Base-by-base conservation (phyloP, 2,113 vertebrate species). In the Amazona vittata region DNA sequence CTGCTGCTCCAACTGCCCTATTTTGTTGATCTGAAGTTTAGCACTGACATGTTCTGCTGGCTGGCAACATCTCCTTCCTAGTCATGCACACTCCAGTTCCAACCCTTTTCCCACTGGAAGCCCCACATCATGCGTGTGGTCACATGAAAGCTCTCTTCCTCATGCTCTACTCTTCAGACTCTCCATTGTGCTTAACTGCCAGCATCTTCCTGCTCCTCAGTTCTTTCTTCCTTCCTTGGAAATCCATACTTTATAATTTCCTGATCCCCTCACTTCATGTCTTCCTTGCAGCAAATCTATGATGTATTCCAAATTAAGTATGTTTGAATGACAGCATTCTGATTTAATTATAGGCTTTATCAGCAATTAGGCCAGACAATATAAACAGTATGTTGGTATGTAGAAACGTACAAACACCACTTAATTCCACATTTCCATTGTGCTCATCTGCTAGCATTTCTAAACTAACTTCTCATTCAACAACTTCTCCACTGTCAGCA, bases 281-380 rank as follows among this genome's bases (percentile, higher is more conserved):
- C 24, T 43, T 68, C 14, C 11, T 47, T 59, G 33, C 57, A 10
- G 9, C 33, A 94, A 95, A 95, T 95, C 90, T 83, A 83, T 53
- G 82, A 96, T 93, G 59, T 93, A 94, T 96, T 97, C 95, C 85
- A 95, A 97, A 95, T 96, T 92, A 92, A 88, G 90, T 67, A 83
- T 18, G 20, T 97, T 96, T 97, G 92, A 97, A 81, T 94, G 94
- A 26, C 92, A 94, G 90, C 80, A 81, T 96, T 95, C 89, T 94
- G 93, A 79, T 84, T 88, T 87, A 80, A 96, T 97, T 96, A 94
- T 10, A 60, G 68, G 86, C 71, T 86, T 93, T 74, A 69, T 91
- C 80, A 94, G 65, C 91, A 89, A 97, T 96, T 95, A 88, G 88
- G 78, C 52, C 71, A 92, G 90, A 92, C 90, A 91, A 87, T 79